Conservation (phyloP, 2,113 vertebrate genomes). For the Catharus bicknelli region DNA sequence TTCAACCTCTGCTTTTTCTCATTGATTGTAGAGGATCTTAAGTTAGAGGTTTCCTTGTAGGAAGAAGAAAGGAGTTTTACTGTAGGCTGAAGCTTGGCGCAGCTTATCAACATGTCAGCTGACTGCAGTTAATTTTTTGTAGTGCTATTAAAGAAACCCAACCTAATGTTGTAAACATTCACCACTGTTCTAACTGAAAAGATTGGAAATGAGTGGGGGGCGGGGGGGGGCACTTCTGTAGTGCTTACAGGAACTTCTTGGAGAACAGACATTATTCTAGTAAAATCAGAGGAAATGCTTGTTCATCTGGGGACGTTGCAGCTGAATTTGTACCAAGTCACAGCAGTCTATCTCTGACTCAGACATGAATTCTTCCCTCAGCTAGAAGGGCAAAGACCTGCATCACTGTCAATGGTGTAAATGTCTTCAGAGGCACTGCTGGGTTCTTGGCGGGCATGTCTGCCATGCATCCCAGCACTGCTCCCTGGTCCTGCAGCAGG, state of each 20-base stretch:
- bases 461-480: not conserved
- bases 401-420: rapidly evolving
- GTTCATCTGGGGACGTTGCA: not conserved
- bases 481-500: not conserved
- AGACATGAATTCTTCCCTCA: not conserved
- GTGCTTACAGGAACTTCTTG: not conserved
- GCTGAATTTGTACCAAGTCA: not conserved
- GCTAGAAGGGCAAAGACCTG: not conserved
- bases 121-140: not conserved
- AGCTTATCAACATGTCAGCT: not conserved
- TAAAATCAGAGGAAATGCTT: not conserved
- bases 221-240: rapidly evolving
- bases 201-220: not conserved
- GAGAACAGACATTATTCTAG: not conserved
- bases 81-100: not conserved
- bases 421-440: rapidly evolving
- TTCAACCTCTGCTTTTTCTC: not conserved
- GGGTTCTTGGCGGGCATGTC: not conserved
- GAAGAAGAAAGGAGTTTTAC: not conserved
- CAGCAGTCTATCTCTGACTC: not conserved
- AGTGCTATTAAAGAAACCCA: not conserved
- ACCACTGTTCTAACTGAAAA: not conserved
- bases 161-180: not conserved
- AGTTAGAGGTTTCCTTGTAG: not conserved
- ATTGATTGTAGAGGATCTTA: not conserved